phyloP scores from a whole-genome alignment of 2,888 invertebrate genomes.

The Ophion costatus region DNA sequence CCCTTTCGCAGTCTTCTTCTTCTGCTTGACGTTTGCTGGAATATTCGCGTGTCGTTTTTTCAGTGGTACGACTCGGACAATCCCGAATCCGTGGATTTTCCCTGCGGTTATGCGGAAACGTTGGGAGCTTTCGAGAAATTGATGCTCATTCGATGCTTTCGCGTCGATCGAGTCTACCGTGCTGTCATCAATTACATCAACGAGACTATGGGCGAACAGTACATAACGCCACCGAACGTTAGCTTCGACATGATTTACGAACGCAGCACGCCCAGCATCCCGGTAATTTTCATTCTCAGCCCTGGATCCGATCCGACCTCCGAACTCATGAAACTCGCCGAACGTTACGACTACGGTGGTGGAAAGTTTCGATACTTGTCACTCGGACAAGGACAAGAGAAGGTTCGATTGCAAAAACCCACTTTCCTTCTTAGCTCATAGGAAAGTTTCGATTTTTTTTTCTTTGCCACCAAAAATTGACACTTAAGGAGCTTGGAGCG shows the following conservation, averaged over 20 bases:
- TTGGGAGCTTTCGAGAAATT: constrained; percentile 89
- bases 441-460: background rate
- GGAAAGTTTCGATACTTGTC: constrained; percentile 95
- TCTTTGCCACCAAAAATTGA: too few relatives aligned
- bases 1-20: background rate
- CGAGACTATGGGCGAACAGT: constrained; percentile 93
- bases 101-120: constrained; percentile 88
- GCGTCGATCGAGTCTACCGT: constrained; percentile 94
- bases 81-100: constrained; percentile 90
- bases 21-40: background rate
- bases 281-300: constrained; percentile 96
- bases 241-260: constrained; percentile 94
- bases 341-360: constrained; percentile 87
- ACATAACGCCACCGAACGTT: constrained; percentile 91
- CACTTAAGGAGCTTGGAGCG: too few relatives aligned
- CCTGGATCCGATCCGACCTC: constrained; percentile 97
- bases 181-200: constrained; percentile 94
- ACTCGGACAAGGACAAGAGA: constrained; percentile 96
- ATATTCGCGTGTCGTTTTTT: constrained; percentile 49
- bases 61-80: constrained; percentile 94
- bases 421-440: background rate
- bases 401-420: constrained; percentile 83
- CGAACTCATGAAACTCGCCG: constrained; percentile 92
- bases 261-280: constrained; percentile 92
- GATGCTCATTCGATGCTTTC: constrained; percentile 94